These are phyloP conservation scores for Syrista parreyssii DNA, from an alignment of 2,888 invertebrate genomes.

Conservation along the genomic window DNA sequence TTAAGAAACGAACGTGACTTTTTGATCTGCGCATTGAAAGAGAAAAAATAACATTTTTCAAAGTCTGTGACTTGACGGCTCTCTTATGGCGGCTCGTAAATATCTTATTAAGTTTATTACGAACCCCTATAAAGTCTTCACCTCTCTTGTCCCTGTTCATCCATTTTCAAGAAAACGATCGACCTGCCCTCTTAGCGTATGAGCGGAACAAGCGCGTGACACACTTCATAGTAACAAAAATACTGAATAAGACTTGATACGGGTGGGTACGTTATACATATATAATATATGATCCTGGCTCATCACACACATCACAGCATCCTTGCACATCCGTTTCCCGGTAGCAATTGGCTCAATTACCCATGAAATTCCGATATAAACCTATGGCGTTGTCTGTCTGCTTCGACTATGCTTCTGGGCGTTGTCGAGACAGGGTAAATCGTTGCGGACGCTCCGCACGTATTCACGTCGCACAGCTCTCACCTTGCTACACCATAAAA, in stretches of 20 bases:
- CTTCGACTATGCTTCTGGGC: background rate
- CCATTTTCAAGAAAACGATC: background rate
- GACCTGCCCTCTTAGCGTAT: background rate
- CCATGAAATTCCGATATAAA: conserved; percentile 15
- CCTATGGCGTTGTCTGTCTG: background rate
- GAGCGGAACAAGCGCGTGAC: background rate
- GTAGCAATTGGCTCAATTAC: conserved; percentile 1
- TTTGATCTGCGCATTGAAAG: too few species aligned
- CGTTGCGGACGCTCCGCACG: background rate
- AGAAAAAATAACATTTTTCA: background rate
- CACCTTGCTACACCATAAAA: background rate
- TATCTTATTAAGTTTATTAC: background rate
- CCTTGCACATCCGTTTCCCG: conserved; percentile 1
- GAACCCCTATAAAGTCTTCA: background rate
- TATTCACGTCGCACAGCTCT: background rate
- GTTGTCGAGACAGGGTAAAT: background rate
- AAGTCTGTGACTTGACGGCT: background rate
- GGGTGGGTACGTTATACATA: background rate
- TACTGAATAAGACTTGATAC: background rate
- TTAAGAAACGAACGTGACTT: background rate
- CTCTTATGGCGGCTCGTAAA: background rate
- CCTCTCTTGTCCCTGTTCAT: background rate
- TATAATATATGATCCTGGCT: background rate
- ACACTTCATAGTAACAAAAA: background rate
- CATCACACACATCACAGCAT: background rate